Evolutionary conservation across 2,797 vertebrate species (phyloP).

Genomic region (Oceanodroma leucorhoa): DNA sequence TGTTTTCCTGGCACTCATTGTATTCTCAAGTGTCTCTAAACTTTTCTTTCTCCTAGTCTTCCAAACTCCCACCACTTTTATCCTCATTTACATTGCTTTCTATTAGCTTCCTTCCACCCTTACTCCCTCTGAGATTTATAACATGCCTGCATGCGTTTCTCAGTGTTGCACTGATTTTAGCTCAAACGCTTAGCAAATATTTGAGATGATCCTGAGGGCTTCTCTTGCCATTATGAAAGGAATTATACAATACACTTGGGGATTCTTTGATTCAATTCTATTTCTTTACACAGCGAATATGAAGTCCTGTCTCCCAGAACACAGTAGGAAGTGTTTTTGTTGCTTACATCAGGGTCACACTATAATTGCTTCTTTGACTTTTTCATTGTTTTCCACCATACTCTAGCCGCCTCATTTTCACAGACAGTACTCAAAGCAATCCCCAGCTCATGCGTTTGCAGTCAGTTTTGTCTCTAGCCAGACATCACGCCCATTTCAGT

Average conservation of each 20-base stretch:
- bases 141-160: neutral
- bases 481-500: neutral
- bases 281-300: neutral
- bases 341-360: neutral
- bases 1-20: neutral
- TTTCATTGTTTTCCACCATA: neutral
- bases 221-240: neutral
- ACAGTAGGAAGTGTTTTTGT: neutral
- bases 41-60: neutral
- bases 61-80: neutral
- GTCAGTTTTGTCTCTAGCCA: conserved; percentile 14
- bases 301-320: neutral
- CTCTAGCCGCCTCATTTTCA: neutral
- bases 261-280: neutral
- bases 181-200: neutral
- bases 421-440: neutral
- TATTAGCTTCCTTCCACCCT: neutral
- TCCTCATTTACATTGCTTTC: neutral
- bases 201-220: neutral
- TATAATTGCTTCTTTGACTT: neutral
- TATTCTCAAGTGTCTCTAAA: neutral
- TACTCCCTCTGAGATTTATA: neutral
- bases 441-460: neutral
- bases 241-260: neutral
- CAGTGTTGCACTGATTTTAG: neutral